These are phyloP conservation scores for Pristionchus entomophagus DNA, from an alignment of 2,888 invertebrate species.

Conservation along the genomic window DNA sequence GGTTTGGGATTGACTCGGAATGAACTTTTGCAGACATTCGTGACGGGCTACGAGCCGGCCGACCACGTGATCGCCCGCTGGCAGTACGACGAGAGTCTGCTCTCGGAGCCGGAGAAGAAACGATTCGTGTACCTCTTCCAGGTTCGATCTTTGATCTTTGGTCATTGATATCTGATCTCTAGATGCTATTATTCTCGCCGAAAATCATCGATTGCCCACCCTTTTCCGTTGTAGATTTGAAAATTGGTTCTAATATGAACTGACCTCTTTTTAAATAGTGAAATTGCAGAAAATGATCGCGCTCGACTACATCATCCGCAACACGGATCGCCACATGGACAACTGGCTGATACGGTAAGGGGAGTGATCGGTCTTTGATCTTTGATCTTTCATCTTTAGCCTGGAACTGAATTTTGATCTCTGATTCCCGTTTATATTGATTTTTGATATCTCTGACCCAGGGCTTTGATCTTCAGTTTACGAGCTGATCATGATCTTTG, in stretches of 20 bases:
- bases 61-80: constrained; percentile 91
- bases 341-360: constrained; percentile 96
- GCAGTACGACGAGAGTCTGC: constrained; percentile 64
- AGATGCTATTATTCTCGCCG: too few relatives aligned
- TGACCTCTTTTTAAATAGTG: too few relatives aligned
- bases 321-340: constrained; percentile 88
- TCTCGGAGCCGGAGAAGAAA: constrained; percentile 62
- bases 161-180: neutral
- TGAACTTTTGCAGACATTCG: constrained; percentile 87
- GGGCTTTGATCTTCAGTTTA: neutral
- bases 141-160: neutral
- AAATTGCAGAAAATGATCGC: constrained; percentile 83
- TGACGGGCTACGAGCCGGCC: constrained; percentile 96
- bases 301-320: constrained; percentile 72
- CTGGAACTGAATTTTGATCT: neutral
- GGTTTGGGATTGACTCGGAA: neutral
- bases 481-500: too few relatives aligned
- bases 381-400: neutral
- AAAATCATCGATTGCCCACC: too few relatives aligned
- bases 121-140: constrained; percentile 45
- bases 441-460: neutral
- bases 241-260: too few relatives aligned
- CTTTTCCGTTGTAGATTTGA: too few relatives aligned
- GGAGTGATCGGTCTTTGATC: neutral
- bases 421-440: too few relatives aligned